Base-by-base conservation (phyloP, 2,888 invertebrate genomes). In the Orthosia cruda region DNA sequence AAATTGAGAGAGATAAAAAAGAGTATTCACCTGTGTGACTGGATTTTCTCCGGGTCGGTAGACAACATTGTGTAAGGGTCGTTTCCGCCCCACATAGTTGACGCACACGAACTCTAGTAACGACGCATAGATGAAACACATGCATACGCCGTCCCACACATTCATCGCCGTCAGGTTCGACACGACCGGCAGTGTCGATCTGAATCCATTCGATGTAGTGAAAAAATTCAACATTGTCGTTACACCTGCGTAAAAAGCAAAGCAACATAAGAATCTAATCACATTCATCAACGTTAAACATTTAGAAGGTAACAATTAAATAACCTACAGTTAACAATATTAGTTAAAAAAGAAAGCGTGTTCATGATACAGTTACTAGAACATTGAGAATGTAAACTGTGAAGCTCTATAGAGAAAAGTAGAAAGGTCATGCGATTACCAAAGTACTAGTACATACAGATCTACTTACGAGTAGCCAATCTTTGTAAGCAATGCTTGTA, bases 191-290 rank as follows among this genome's bases (percentile, higher is more conserved):
- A 99, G 97, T 68, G 99, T 99, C 90, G 98, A 98, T 92, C 99
- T 98, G 97, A 99, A 99, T 91, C 98, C 98, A 94, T 98, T 99
- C 89, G 99, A 99, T 93, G 99, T 99, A 90, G 99, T 99, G 98
- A 99, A 99, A 98, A 99, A 99, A 97, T 99, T 99, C 98, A 99
- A 98, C 99, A 99, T 99, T 96, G 99, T 99, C 91, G 99, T 99
- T 93, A 99, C 99, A 96, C 99, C 99, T 98, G 97, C 86, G 92
- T 94, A 75, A 80, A 80, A 83, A 92, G 90, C 77, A 83, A 76
- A 80, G 32, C 57, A 49, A 59, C 64, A 85, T 84, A 83, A 77
- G 80, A 72, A 67, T 74, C 5, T 32, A 26, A 50, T 58, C 54
- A 68, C 47, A 63, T 18, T 52, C n/a, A 20, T 54, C 13, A 45